Percentiles rank a stretch among this genome's conserved stretches.
Conservation (phyloP, 1,140 invertebrate species). For the Bombus pascuorum region DNA sequence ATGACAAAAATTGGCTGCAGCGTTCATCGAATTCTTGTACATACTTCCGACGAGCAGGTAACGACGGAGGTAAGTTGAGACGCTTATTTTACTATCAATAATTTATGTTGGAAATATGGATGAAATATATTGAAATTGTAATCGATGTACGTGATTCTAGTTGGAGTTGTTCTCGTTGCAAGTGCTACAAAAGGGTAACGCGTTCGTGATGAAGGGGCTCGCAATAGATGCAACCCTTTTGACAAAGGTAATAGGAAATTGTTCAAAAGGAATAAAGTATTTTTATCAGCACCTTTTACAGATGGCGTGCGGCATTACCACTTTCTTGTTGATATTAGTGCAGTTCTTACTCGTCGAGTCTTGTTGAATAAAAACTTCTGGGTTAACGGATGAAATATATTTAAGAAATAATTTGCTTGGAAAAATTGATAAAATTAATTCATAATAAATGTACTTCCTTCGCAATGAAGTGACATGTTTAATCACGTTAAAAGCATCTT, state of each 20-base stretch:
- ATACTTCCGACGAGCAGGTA: too few species aligned
- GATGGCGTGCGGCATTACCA: conserved; percentile 62
- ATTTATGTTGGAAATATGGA: neutral
- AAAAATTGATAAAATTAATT: neutral
- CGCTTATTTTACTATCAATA: too few species aligned
- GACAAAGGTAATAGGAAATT: conserved; percentile 59
- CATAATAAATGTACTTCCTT: too few species aligned
- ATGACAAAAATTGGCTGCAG: too few species aligned
- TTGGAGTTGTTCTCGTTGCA: conserved; percentile 72
- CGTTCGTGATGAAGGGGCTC: conserved; percentile 63
- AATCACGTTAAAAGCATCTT: conserved; percentile 13
- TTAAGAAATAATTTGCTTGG: neutral
- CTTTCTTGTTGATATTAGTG: conserved; percentile 67
- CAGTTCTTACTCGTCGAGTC: conserved; percentile 51
- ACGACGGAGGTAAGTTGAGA: too few species aligned
- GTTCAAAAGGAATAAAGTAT: rapidly evolving
- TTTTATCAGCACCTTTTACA: conserved; percentile 18
- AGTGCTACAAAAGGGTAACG: conserved; percentile 64
- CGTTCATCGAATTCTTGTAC: too few species aligned
- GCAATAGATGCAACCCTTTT: conserved; percentile 61
- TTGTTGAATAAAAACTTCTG: neutral
- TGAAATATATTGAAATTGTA: too few species aligned
- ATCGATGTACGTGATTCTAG: conserved; percentile 36
- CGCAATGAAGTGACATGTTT: neutral
- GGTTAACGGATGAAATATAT: neutral